These are phyloP conservation scores for Drosophila kuntzei DNA, from an alignment of 2,888 invertebrate genomes.

Conservation along the genomic window DNA sequence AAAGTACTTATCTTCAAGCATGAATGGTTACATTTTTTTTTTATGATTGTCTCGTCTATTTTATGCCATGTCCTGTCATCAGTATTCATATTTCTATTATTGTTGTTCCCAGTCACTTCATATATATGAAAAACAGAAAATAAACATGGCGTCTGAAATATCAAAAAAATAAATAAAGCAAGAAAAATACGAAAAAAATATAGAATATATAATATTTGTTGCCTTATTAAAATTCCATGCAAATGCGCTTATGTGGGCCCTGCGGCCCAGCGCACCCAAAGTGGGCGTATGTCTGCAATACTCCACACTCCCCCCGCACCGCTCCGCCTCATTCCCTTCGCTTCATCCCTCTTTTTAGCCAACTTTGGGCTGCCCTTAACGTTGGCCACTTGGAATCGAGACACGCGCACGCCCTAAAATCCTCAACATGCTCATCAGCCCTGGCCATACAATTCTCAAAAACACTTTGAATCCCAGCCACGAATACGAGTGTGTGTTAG, in stretches of 20 bases:
- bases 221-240: conserved; percentile 79
- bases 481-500: conserved; percentile 5
- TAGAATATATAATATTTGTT: conserved; percentile 43
- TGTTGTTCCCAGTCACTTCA: conserved; percentile 35
- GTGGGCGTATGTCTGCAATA: conserved; percentile 39
- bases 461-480: conserved; percentile 40
- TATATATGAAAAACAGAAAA: conserved; percentile 22
- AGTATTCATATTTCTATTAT: conserved; percentile 33
- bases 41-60: conserved; percentile 35
- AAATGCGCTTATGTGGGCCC: conserved; percentile 76
- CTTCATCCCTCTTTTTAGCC: not conserved
- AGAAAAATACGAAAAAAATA: conserved; percentile 22
- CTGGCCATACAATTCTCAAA: conserved; percentile 47
- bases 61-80: conserved; percentile 17
- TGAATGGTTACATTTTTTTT: conserved; percentile 35
- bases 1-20: conserved; percentile 38
- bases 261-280: conserved; percentile 31
- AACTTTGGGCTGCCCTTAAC: conserved; percentile 26
- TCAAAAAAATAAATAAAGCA: conserved; percentile 21
- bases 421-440: conserved; percentile 44
- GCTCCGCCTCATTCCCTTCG: no score
- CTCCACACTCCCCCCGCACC: not conserved
- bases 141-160: conserved; percentile 47
- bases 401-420: conserved; percentile 46
- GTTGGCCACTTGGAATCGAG: conserved; percentile 57